phyloP scores from a whole-genome alignment of 2,797 vertebrate genomes.

The Pseudomugil gertrudae region DNA sequence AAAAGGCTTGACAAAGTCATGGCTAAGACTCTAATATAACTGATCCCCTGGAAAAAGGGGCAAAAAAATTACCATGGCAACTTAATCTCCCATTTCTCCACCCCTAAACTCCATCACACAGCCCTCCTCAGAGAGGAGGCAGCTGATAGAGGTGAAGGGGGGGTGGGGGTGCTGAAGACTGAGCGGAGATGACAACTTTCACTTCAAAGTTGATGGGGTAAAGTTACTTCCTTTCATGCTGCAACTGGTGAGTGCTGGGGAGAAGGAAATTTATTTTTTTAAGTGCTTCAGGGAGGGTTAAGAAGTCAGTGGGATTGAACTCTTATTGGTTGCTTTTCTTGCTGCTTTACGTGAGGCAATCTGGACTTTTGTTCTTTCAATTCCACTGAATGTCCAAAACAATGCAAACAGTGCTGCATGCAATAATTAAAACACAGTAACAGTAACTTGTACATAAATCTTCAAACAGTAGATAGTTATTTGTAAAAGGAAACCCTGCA shows the following conservation, averaged over 20 bases:
- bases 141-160: conserved; percentile 54
- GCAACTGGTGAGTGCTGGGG: conserved; percentile 60
- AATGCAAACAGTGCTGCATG: neutral
- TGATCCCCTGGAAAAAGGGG: conserved; percentile 42
- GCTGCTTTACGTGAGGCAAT: conserved; percentile 20
- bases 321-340: conserved; percentile 42
- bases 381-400: conserved; percentile 2
- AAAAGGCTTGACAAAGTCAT: conserved; percentile 35
- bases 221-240: conserved; percentile 79
- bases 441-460: neutral
- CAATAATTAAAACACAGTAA: neutral
- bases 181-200: conserved; percentile 74
- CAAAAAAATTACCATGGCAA: conserved; percentile 61
- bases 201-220: conserved; percentile 79
- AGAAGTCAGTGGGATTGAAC: conserved; percentile 65
- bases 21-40: conserved; percentile 42
- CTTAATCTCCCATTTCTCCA: conserved; percentile 33
- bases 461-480: neutral
- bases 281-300: conserved; percentile 58
- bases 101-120: conserved; percentile 7
- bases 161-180: conserved; percentile 50
- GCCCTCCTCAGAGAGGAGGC: conserved; percentile 19
- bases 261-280: conserved; percentile 65
- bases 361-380: neutral
- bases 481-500: neutral